A percentile compares a stretch with the other conserved stretches of the same genome.
Conservation (phyloP, 1,140 invertebrate species). For the Papilio polytes region DNA sequence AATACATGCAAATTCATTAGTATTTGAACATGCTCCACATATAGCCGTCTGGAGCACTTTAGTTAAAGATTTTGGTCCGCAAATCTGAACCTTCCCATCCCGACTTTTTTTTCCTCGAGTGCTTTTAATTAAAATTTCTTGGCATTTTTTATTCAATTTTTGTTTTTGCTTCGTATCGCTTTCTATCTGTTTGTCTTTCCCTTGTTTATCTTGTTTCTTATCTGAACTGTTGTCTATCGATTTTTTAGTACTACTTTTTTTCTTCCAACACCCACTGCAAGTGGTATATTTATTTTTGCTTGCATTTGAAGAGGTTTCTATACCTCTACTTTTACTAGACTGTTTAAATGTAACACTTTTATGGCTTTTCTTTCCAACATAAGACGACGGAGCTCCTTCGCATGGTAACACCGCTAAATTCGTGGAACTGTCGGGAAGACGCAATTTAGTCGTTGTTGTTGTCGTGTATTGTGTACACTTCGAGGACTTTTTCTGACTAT, state of each 20-base stretch:
- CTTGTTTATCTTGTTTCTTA: background rate
- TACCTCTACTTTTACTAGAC: background rate
- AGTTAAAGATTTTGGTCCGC: slow-evolving; percentile 18
- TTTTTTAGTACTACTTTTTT: background rate
- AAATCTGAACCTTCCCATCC: background rate
- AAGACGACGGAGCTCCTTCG: background rate
- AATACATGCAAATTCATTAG: slow-evolving; percentile 12
- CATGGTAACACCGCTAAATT: background rate
- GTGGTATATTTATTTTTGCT: background rate
- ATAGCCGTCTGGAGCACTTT: slow-evolving; percentile 23
- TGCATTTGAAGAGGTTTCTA: background rate
- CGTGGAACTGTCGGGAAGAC: background rate
- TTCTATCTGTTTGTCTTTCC: too few relatives aligned
- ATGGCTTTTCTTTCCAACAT: slow-evolving; percentile 6
- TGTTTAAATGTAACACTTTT: slow-evolving; percentile 28
- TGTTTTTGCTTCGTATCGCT: background rate
- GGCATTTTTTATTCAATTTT: background rate
- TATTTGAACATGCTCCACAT: background rate
- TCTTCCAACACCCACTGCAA: background rate
- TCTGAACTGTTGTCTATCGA: background rate
- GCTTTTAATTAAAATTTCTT: slow-evolving; percentile 23
- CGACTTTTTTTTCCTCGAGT: background rate
- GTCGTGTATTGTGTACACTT: slow-evolving; percentile 5
- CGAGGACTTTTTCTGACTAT: background rate
- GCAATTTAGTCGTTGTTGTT: background rate